phyloP scores from a whole-genome alignment of 2,888 invertebrate genomes.

The Sclerodermus sp. region DNA sequence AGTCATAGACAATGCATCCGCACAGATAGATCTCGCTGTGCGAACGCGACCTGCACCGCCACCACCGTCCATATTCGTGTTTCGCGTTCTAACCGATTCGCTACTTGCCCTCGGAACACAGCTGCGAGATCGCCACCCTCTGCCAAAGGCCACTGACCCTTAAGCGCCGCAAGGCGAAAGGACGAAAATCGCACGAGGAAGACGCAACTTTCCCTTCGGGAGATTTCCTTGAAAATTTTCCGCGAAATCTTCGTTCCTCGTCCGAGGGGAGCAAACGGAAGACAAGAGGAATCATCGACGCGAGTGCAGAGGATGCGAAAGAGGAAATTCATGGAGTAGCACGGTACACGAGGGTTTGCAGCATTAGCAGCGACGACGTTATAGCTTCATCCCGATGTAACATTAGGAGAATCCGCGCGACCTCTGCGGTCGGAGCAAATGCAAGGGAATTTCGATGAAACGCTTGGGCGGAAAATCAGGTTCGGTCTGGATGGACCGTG shows the following conservation, averaged over 20 bases:
- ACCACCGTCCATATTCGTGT: constrained; percentile 4
- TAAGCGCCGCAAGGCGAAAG: too few species aligned
- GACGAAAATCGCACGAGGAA: too few species aligned
- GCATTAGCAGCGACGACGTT: constrained; percentile 1
- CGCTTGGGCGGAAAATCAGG: constrained; percentile 50
- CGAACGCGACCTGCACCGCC: constrained; percentile 18
- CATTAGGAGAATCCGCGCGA: constrained; percentile 18
- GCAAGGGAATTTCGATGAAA: constrained; percentile 41
- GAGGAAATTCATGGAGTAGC: too few species aligned
- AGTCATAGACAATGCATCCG: constrained; percentile 41
- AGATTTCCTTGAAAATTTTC: too few species aligned
- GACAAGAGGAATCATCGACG: too few species aligned
- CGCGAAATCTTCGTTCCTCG: too few species aligned
- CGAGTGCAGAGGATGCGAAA: too few species aligned
- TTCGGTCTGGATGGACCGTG: constrained; percentile 27
- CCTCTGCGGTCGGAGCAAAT: constrained; percentile 24
- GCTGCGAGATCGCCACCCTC: neutral
- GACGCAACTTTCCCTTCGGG: too few species aligned
- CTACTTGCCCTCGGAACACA: neutral
- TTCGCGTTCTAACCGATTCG: constrained; percentile 9
- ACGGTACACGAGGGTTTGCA: too few species aligned
- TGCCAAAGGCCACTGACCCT: too few species aligned
- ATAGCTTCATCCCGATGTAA: constrained; percentile 17
- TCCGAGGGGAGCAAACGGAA: too few species aligned
- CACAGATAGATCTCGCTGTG: constrained; percentile 41